A percentile compares a stretch with the other conserved stretches of the same genome.
Conservation (phyloP, 2,797 vertebrate species). For the Morus bassanus region DNA sequence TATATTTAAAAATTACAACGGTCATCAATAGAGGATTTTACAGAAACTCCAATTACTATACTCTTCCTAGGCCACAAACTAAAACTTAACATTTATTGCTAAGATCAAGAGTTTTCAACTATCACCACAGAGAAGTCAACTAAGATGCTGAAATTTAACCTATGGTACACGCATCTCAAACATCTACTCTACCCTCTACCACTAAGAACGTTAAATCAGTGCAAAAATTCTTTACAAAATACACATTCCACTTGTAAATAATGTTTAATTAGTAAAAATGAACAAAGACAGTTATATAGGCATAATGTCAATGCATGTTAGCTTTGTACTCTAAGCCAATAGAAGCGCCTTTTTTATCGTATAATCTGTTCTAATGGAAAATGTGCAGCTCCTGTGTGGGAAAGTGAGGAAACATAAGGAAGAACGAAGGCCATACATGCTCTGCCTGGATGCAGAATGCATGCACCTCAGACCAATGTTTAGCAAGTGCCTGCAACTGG, state of each 20-base stretch:
- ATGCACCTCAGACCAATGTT: not conserved
- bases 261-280: not conserved
- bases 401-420: not conserved
- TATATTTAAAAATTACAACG: not conserved
- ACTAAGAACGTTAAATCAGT: not conserved
- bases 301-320: not conserved
- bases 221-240: not conserved
- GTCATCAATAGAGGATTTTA: not conserved
- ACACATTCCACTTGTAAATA: not conserved
- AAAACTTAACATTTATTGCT: conserved; percentile 4
- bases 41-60: not conserved
- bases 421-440: not conserved
- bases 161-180: not conserved
- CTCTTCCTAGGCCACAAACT: conserved; percentile 16
- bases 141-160: not conserved
- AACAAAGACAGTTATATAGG: not conserved
- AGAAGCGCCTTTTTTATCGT: not conserved
- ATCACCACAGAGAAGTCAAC: not conserved
- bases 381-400: not conserved
- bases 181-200: not conserved
- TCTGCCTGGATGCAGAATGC: not conserved
- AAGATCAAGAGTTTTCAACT: not conserved
- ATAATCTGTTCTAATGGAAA: not conserved
- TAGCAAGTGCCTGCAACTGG: not conserved
- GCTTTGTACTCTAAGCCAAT: not conserved